Percentiles rank a stretch among this genome's conserved stretches.
Conservation (phyloP, 1,140 invertebrate species). For the Hormaphis cornu region DNA sequence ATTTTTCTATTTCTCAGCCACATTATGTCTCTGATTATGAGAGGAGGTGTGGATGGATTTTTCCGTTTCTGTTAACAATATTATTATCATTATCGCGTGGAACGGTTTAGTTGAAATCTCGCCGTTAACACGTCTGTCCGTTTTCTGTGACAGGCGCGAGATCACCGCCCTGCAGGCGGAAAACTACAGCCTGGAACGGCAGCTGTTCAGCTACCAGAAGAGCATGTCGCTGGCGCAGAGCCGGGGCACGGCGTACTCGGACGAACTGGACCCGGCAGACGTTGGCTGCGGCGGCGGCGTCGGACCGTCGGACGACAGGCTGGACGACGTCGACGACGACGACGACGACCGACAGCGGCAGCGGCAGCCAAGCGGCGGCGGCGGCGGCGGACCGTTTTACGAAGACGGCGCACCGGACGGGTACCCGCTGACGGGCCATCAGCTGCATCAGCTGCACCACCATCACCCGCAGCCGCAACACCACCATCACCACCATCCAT, state of each 20-base stretch:
- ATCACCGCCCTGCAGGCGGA: slow-evolving; percentile 73
- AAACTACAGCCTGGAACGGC: slow-evolving; percentile 74
- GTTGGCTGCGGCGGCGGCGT: slow-evolving; percentile 37
- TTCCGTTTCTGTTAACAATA: too few relatives aligned
- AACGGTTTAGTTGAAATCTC: too few relatives aligned
- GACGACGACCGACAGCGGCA: neutral
- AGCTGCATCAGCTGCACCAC: neutral
- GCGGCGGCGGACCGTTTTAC: neutral
- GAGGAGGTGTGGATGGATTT: too few relatives aligned
- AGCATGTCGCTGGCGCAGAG: slow-evolving; percentile 67
- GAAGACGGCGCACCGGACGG: neutral
- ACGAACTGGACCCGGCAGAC: slow-evolving; percentile 44
- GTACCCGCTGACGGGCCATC: too few relatives aligned
- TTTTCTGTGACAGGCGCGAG: slow-evolving; percentile 54
- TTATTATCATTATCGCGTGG: too few relatives aligned
- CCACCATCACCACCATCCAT: slow-evolving; percentile 1
- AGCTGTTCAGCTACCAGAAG: slow-evolving; percentile 79
- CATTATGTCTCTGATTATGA: too few relatives aligned
- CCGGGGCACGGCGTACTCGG: slow-evolving; percentile 45
- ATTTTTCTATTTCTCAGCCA: too few relatives aligned
- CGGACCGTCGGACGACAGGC: neutral
- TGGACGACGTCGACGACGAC: neutral
- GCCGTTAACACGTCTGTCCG: neutral
- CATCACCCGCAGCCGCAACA: neutral
- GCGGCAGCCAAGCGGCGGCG: neutral